A percentile compares a stretch with the other conserved stretches of the same genome.
Conservation (phyloP, 2,113 vertebrate genomes). For the Scytalopus superciliaris region DNA sequence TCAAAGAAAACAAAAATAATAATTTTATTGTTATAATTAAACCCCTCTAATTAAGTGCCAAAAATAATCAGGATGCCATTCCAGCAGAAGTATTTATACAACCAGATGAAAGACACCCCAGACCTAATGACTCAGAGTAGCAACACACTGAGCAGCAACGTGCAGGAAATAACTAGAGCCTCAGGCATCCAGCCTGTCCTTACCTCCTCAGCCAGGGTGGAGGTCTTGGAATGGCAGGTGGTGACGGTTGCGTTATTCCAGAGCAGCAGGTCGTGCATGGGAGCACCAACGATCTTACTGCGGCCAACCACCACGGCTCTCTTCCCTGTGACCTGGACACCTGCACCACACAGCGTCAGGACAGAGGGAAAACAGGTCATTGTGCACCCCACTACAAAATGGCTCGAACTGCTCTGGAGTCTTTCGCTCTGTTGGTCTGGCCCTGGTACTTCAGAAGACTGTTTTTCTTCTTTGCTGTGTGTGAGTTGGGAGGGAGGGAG, state of each 20-base stretch:
- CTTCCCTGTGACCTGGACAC: slow-evolving; percentile 87
- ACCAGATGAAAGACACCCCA: background rate
- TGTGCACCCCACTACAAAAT: background rate
- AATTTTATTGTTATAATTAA: background rate
- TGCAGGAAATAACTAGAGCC: background rate
- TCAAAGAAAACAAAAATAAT: background rate
- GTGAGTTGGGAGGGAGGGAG: background rate
- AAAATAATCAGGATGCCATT: background rate
- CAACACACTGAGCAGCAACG: background rate
- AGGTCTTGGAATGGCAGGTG: slow-evolving; percentile 94
- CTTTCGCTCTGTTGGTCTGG: background rate
- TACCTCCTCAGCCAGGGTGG: slow-evolving; percentile 87
- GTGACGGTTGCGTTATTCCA: slow-evolving; percentile 96
- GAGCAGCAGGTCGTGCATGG: slow-evolving; percentile 95
- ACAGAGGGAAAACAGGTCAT: background rate
- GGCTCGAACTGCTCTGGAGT: fast-evolving
- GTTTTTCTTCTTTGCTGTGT: background rate
- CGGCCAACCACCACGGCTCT: slow-evolving; percentile 92
- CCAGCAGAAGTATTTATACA: background rate
- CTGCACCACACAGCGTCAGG: slow-evolving; percentile 61
- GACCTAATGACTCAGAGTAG: background rate
- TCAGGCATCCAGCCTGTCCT: background rate
- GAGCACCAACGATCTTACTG: slow-evolving; percentile 96
- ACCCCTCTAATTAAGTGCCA: background rate
- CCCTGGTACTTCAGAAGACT: background rate